Evolutionary conservation across 2,113 vertebrate genomes (phyloP), one percentile per base, ranked within the genome.

Genomic region (Puffinus mauretanicus): DNA sequence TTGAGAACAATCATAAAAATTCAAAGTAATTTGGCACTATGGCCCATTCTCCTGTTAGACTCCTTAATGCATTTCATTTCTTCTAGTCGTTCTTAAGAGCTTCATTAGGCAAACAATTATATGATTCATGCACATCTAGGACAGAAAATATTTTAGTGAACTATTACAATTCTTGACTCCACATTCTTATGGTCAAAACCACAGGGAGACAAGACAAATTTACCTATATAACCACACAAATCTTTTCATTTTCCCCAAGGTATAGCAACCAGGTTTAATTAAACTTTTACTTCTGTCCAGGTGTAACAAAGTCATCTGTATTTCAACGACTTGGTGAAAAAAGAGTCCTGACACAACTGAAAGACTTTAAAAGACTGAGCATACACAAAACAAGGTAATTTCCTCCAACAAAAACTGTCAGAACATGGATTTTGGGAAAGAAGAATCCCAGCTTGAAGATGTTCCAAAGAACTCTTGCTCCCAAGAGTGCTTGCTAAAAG

Each of bases 61-160:
- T 93, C 84, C 58, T 97, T 89, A 93, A 91, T 38, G 36, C 32
- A 44, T 77, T 95, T 91, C 15, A 70, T 94, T 94, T 77, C 66
- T 96, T 91, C 84, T 70, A 81, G 89, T 88, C 95, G 73, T 80
- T 83, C 89, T 83, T 54, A 82, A 95, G 51, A 88, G 80, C 73
- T 89, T 92, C 78, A 93, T 96, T 94, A 97, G 70, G 84, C 65
- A 90, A 97, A 88, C 65, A 91, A 94, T 94, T 95, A 86, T 15
- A 91, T 62, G 62, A 94, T 93, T 94, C 79, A 87, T 77, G 54
- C 38, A 80, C 82, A 73, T 84, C 34, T 52, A 96, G 92, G 82
- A 93, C 17, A 88, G 75, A 93, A 96, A 95, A 97, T 67, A 92
- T 96, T 96, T 82, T 65, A 83, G n/a, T 40, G 60, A 90, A 82